A percentile compares a stretch with the other conserved stretches of the same genome.
These are phyloP conservation scores for Semicossyphus pulcher DNA, from an alignment of 2,113 vertebrate species.

Conservation along the genomic window DNA sequence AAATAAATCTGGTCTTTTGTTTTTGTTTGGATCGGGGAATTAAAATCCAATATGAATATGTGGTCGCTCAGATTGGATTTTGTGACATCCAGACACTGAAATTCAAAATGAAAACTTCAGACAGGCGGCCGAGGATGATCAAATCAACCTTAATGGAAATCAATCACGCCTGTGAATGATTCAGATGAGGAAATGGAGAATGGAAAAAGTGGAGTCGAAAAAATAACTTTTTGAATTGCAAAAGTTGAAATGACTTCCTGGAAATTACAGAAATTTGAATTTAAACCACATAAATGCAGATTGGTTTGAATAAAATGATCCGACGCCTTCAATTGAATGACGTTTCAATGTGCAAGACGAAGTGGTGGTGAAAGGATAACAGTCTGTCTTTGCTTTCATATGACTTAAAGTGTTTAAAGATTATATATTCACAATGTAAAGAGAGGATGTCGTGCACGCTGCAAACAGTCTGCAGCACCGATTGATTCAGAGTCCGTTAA, in stretches of 20 bases:
- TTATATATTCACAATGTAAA: not conserved
- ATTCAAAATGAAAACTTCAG: not conserved
- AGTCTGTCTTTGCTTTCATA: not conserved
- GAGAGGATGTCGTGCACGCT: not conserved
- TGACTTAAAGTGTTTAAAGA: not conserved
- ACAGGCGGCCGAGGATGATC: not conserved
- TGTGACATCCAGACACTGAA: not conserved
- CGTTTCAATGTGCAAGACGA: no score
- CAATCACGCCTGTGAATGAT: not conserved
- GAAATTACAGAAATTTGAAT: not conserved
- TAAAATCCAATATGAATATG: not conserved
- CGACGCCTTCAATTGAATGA: not conserved
- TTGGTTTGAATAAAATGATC: not conserved
- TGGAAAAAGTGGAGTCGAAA: not conserved
- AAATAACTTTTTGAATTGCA: no score
- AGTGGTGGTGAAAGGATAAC: no score
- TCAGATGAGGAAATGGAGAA: not conserved
- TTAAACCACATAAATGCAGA: not conserved
- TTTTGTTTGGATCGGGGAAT: not conserved
- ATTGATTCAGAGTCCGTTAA: slow-evolving; percentile 36
- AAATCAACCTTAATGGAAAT: not conserved
- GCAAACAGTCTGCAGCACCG: slow-evolving; percentile 12
- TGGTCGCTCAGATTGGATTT: not conserved
- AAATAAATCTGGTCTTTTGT: not conserved
- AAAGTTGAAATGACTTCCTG: no score